Conservation (phyloP, 2,797 vertebrate genomes). For the Lophotriccus pileatus region DNA sequence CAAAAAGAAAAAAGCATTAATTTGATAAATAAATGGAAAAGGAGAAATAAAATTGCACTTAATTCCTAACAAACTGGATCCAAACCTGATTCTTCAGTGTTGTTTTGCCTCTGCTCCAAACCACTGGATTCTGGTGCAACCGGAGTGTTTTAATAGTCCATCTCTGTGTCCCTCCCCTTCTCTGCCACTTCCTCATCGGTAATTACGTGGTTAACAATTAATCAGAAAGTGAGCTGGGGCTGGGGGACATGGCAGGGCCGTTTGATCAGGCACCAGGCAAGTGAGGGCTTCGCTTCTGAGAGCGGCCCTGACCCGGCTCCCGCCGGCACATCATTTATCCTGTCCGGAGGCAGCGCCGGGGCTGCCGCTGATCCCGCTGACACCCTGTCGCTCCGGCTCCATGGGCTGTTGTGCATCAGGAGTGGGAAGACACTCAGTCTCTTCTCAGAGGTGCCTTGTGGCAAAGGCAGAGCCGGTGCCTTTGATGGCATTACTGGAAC, state of each 20-base stretch:
- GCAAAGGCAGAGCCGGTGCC: background rate
- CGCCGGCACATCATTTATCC: background rate
- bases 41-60: background rate
- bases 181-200: background rate
- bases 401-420: background rate
- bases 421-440: fast-evolving
- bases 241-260: background rate
- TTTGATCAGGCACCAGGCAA: background rate
- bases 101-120: background rate
- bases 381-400: background rate
- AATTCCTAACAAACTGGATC: background rate
- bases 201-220: background rate
- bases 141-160: background rate
- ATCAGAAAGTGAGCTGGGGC: background rate
- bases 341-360: background rate
- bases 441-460: background rate
- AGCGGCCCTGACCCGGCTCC: background rate
- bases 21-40: background rate
- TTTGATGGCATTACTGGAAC: background rate
- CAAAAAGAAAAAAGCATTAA: background rate
- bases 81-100: background rate
- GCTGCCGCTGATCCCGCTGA: fast-evolving
- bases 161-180: background rate
- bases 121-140: fast-evolving
- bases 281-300: background rate